Evolutionary conservation across 2,113 vertebrate genomes (phyloP), one percentile per base, ranked within the genome.

Genomic region (Anarrhichthys ocellatus): DNA sequence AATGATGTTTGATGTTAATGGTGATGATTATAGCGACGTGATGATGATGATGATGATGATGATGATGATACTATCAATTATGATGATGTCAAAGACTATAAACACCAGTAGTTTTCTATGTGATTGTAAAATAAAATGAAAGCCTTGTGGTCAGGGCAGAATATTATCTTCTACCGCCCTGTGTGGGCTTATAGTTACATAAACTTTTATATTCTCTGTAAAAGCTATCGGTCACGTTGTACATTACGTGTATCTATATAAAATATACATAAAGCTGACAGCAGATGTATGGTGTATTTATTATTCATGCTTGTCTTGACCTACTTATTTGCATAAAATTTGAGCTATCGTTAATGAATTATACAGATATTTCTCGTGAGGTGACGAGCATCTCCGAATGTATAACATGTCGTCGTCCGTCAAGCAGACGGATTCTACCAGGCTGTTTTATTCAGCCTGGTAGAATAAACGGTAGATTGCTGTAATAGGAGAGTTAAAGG

Each of bases 201-300:
- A 86, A 87, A 92, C 93, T 95, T 95, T 94, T 94, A 85, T 94
- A 94, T 94, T 89, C 70, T 93, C 81, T 94, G 93, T 95, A 91
- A 94, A 93, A 93, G 87, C 85, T 94, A 88, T 93, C 87, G 88
- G 88, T 94, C 89, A 92, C 88, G 81, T 90, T 94, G 91, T 93
- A 93, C 82, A 93, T 91, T 85, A 92, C 38, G 67, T 94, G 88
- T 93, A 90, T 91, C 92, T 86, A 88, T 88, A 94, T 94, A 92
- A 94, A 94, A 81, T 91, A 93, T 92, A 90, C 87, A 92, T 89
- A 85, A 92, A 90, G 81, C 83, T 82, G 52, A 85, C 72, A 54
- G 58, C 63, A 38, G 68, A 68, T 82, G 81, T 80, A 17, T 64
- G 69, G 20, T 40, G 22, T 65, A 67, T 92, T 90, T 50, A 88